A percentile compares a stretch with the other conserved stretches of the same genome.
Evolutionary conservation across 2,797 vertebrate species (phyloP).

Genomic region (Alectoris magna): DNA sequence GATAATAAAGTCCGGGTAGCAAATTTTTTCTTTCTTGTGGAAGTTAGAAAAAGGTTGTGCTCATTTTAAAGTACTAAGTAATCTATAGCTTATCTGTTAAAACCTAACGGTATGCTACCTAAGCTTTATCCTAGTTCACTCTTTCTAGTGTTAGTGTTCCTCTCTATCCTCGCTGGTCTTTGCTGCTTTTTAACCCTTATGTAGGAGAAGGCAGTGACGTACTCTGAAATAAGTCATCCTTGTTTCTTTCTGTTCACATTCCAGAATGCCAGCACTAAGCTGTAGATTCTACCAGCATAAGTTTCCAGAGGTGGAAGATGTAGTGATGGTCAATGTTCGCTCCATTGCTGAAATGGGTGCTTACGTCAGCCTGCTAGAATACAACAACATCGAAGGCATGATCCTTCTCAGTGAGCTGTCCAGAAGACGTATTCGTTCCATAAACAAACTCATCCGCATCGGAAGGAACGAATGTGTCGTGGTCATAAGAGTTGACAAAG

Average conservation of each 20-base stretch:
- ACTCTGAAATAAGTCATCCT: neutral
- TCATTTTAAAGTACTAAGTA: neutral
- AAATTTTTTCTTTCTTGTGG: neutral
- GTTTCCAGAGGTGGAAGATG: constrained; percentile 98
- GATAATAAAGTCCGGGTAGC: neutral
- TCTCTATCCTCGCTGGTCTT: neutral
- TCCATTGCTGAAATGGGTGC: constrained; percentile 99
- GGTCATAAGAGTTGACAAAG: constrained; percentile 98
- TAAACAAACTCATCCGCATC: constrained; percentile 99
- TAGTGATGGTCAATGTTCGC: constrained; percentile 98
- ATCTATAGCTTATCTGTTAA: neutral
- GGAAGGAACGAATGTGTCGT: constrained; percentile 98
- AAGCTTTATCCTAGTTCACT: neutral
- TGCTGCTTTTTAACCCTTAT: neutral
- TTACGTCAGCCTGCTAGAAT: constrained; percentile 97
- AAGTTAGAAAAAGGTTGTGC: neutral
- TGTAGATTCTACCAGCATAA: constrained; percentile 99
- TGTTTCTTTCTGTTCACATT: constrained; percentile 35
- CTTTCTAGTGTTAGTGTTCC: neutral
- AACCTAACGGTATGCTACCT: neutral
- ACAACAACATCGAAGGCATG: constrained; percentile 99
- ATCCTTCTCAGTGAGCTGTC: constrained; percentile 98
- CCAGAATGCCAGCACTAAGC: constrained; percentile 94
- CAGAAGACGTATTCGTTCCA: constrained; percentile 95
- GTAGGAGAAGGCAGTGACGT: neutral